phyloP scores from a whole-genome alignment of 2,888 invertebrate genomes.

The Seira ritae region DNA sequence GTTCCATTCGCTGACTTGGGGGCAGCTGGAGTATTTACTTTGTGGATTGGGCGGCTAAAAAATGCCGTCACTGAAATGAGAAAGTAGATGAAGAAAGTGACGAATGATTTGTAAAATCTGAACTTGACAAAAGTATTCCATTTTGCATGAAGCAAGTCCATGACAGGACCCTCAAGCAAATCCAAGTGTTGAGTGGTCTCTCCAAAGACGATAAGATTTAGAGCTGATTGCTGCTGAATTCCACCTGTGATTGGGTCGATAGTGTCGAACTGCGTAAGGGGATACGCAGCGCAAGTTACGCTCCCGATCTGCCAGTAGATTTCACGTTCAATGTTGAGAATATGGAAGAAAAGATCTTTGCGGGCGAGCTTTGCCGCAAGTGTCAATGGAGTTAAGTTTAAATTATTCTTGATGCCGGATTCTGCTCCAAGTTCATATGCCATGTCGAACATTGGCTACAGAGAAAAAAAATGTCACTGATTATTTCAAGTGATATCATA shows the following conservation, averaged over 20 bases:
- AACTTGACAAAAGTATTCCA: conserved; percentile 97
- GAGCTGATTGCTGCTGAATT: conserved; percentile 95
- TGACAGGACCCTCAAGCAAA: conserved; percentile 83
- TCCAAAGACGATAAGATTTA: conserved; percentile 97
- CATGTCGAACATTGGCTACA: conserved; percentile 92
- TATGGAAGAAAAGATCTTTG: conserved; percentile 97
- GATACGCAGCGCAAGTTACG: conserved; percentile 98
- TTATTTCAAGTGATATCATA: too few relatives aligned
- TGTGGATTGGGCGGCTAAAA: conserved; percentile 88
- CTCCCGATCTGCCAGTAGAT: conserved; percentile 95
- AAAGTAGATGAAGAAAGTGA: conserved; percentile 93
- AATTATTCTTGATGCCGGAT: conserved; percentile 89
- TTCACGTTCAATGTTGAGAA: conserved; percentile 95
- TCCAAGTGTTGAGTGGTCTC: conserved; percentile 91
- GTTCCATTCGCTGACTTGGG: conserved; percentile 18
- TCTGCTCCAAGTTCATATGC: conserved; percentile 95
- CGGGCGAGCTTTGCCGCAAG: conserved; percentile 94
- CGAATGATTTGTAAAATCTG: conserved; percentile 95
- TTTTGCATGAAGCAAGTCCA: conserved; percentile 95
- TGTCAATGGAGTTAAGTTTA: conserved; percentile 93
- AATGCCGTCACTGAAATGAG: conserved; percentile 91
- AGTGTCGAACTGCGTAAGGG: conserved; percentile 95
- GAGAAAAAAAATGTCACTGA: conserved; percentile 47
- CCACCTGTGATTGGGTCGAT: conserved; percentile 93
- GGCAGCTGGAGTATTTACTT: conserved; percentile 22